A percentile compares a stretch with the other conserved stretches of the same genome.
These are phyloP conservation scores for Incurvaria masculella DNA, from an alignment of 2,888 invertebrate genomes.

Conservation along the genomic window DNA sequence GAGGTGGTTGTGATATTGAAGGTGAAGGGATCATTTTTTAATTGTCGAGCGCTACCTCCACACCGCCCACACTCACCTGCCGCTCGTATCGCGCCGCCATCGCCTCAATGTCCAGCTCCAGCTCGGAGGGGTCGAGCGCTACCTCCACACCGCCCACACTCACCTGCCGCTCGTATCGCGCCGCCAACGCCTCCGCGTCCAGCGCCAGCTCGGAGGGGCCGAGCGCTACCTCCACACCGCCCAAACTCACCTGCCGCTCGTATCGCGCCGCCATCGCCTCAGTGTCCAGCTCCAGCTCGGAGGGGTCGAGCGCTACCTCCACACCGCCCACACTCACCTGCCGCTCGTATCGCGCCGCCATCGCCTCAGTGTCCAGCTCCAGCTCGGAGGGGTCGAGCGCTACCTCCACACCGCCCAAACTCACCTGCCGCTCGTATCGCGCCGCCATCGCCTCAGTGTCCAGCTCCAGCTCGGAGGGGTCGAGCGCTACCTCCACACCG, in stretches of 20 bases:
- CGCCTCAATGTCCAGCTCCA: constrained; percentile 93
- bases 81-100: constrained; percentile 97
- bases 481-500: too few species aligned
- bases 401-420: constrained; percentile 81
- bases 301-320: too few species aligned
- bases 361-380: constrained; percentile 93
- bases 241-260: constrained; percentile 77
- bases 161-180: constrained; percentile 88
- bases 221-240: constrained; percentile 89
- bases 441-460: constrained; percentile 96
- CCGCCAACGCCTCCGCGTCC: constrained; percentile 95
- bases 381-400: constrained; percentile 97
- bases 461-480: constrained; percentile 95
- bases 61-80: constrained; percentile 89
- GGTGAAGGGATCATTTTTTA: too few species aligned
- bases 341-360: constrained; percentile 95
- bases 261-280: constrained; percentile 95
- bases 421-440: constrained; percentile 86
- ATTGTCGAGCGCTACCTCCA: too few species aligned
- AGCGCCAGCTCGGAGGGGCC: constrained; percentile 97
- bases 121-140: constrained; percentile 94
- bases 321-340: constrained; percentile 93
- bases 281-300: constrained; percentile 93
- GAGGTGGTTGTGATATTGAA: too few species aligned
- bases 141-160: constrained; percentile 81